These are phyloP conservation scores for Coremacera marginata DNA, from an alignment of 2,888 invertebrate genomes.

Conservation along the genomic window DNA sequence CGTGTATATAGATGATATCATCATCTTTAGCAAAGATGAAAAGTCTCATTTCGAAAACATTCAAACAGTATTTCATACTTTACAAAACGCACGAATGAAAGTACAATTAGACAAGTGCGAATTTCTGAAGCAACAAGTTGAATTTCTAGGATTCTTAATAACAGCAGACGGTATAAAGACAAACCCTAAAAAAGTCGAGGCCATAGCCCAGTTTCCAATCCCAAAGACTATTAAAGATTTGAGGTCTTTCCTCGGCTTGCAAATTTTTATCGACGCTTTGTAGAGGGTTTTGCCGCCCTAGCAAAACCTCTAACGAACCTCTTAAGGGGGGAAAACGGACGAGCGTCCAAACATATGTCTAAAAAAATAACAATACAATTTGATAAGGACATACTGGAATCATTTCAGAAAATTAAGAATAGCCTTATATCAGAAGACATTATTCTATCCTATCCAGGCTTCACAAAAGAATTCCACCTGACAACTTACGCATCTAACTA, in stretches of 20 bases:
- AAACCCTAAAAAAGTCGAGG: constrained; percentile 7
- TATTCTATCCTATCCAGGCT: background rate
- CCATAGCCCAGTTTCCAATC: background rate
- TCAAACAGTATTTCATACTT: background rate
- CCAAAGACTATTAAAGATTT: constrained; percentile 14
- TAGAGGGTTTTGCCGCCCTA: constrained; percentile 3
- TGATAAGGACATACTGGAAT: background rate
- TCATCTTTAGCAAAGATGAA: constrained; percentile 5
- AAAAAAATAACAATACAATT: background rate
- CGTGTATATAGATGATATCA: constrained; percentile 35
- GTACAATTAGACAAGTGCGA: constrained; percentile 17
- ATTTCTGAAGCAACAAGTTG: background rate
- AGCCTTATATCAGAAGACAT: background rate
- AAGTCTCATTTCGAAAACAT: background rate
- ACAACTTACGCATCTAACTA: background rate
- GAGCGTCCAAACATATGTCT: background rate
- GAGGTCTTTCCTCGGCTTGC: constrained; percentile 12
- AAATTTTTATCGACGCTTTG: constrained; percentile 11
- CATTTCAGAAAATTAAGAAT: constrained; percentile 5
- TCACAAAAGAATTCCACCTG: background rate
- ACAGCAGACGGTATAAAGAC: background rate
- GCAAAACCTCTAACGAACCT: constrained; percentile 16
- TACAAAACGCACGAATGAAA: background rate
- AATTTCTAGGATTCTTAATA: constrained; percentile 15
- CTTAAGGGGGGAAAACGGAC: constrained; percentile 8